Evolutionary conservation across 2,113 vertebrate genomes (phyloP).

Genomic region (Lutjanus erythropterus): DNA sequence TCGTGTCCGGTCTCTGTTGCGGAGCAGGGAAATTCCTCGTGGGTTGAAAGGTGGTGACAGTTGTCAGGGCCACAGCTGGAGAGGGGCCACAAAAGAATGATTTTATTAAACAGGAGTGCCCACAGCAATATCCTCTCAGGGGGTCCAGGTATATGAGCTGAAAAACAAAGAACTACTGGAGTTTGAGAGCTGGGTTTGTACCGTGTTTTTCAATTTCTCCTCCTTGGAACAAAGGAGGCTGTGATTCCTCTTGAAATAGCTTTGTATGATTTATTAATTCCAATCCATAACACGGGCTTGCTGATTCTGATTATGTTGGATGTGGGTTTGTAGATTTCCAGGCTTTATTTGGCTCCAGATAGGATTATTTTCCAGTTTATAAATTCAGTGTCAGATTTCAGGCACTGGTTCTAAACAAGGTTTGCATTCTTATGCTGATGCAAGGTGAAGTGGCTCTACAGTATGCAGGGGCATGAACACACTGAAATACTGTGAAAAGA

Average conservation of each 20-base stretch:
- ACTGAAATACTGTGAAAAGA: not conserved
- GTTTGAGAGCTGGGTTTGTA: conserved; percentile 42
- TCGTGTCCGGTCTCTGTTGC: not conserved
- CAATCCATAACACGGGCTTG: conserved; percentile 31
- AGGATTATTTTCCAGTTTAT: conserved; percentile 57
- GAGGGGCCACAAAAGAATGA: conserved; percentile 17
- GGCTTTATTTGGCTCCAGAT: conserved; percentile 40
- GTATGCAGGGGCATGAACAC: not conserved
- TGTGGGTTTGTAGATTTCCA: conserved; percentile 39
- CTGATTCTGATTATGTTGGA: conserved; percentile 48
- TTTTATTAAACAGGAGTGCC: conserved; percentile 50
- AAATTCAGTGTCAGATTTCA: conserved; percentile 58
- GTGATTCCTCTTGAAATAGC: conserved; percentile 43
- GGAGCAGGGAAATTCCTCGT: not conserved
- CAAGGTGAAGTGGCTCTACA: not conserved
- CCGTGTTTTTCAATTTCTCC: conserved; percentile 41
- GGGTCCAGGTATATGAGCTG: conserved; percentile 41
- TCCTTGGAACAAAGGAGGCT: conserved; percentile 33
- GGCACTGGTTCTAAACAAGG: conserved; percentile 30
- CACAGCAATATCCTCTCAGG: conserved; percentile 13
- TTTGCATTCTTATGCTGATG: conserved; percentile 47
- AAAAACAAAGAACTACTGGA: conserved; percentile 42
- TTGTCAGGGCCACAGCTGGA: conserved; percentile 15
- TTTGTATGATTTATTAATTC: conserved; percentile 59
- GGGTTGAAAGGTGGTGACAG: conserved; percentile 9